These are phyloP conservation scores for Nemotelus nigrinus DNA, from an alignment of 2,888 invertebrate species.

Conservation along the genomic window DNA sequence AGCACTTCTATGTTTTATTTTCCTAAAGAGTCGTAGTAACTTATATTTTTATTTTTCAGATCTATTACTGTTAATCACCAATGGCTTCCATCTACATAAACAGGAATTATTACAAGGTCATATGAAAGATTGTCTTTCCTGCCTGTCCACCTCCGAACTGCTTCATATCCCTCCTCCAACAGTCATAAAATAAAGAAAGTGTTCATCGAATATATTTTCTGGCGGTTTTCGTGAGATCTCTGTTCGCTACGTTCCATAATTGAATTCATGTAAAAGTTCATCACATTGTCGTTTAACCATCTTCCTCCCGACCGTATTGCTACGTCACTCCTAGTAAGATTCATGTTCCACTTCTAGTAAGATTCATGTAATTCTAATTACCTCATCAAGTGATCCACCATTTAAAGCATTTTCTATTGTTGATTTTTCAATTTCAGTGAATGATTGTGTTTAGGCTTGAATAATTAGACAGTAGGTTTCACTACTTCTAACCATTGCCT, in stretches of 20 bases:
- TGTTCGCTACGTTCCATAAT: slow-evolving; percentile 9
- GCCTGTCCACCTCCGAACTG: not conserved
- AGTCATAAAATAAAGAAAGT: slow-evolving; percentile 8
- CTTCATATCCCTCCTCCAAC: no score
- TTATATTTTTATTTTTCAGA: not conserved
- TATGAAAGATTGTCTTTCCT: not conserved
- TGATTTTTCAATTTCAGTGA: not conserved
- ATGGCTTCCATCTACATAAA: not conserved
- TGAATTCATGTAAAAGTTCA: slow-evolving; percentile 33
- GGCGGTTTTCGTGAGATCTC: not conserved
- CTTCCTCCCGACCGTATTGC: not conserved
- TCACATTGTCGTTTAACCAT: slow-evolving; percentile 34
- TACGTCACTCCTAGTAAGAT: slow-evolving; percentile 1
- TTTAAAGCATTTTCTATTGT: not conserved
- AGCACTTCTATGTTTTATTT: not conserved
- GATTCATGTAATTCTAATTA: not conserved
- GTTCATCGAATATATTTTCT: slow-evolving; percentile 8
- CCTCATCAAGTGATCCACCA: not conserved
- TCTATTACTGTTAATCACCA: not conserved
- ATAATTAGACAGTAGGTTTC: not conserved
- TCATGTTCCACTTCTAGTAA: not conserved
- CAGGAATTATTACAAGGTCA: not conserved
- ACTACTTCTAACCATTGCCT: no score
- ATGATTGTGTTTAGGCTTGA: not conserved
- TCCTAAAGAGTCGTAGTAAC: not conserved